Percentiles rank a stretch among this genome's conserved stretches.
Conservation (phyloP, 2,113 vertebrate species). For the Mirza zaza region DNA sequence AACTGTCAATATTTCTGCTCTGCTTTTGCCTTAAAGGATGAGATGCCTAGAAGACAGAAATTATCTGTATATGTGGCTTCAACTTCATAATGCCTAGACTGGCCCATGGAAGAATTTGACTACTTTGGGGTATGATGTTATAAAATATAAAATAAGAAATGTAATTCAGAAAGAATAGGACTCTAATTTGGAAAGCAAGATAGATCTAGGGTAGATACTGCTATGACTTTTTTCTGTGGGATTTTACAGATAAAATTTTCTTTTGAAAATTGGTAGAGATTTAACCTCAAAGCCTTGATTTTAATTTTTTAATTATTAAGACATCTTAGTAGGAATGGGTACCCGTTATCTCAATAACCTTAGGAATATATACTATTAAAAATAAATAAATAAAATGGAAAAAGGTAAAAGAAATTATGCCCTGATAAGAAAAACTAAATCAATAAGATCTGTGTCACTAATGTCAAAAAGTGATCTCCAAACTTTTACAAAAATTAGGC, state of each 20-base stretch:
- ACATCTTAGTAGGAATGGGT: neutral
- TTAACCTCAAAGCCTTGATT: neutral
- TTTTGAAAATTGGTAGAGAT: neutral
- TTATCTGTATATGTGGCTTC: neutral
- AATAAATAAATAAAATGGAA: neutral
- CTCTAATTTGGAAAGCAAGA: neutral
- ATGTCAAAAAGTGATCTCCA: neutral
- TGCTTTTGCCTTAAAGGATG: neutral
- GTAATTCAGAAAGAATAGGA: neutral
- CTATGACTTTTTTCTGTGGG: neutral
- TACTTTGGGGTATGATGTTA: neutral
- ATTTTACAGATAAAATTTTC: neutral
- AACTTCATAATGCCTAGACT: fast-evolving
- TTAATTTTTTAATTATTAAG: neutral
- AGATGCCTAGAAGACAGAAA: neutral
- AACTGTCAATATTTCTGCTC: too few species aligned
- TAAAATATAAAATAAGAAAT: neutral
- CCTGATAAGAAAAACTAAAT: neutral
- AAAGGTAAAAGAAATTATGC: neutral
- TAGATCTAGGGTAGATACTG: neutral
- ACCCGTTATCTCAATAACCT: neutral
- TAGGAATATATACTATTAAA: neutral
- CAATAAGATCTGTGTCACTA: fast-evolving
- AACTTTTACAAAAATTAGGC: too few species aligned
- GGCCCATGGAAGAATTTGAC: neutral